Evolutionary conservation across 2,888 invertebrate species (phyloP), one percentile per base, ranked within the genome.

Genomic region (Operophtera brumata): DNA sequence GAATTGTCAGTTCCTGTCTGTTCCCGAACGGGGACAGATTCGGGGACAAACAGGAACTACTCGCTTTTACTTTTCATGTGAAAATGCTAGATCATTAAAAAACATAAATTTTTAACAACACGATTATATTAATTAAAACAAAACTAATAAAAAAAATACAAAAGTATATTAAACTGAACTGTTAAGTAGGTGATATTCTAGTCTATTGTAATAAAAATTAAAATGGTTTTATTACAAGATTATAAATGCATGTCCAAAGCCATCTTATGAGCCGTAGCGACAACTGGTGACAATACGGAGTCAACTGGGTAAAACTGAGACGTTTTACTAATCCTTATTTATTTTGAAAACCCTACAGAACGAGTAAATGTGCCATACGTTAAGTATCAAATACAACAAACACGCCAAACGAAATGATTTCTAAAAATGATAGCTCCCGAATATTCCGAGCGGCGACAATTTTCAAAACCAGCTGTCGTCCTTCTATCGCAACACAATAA

Each of bases 121-220:
- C 78, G 77, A 78, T 80, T 81, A 78, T 84, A 81, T 81, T 63
- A 73, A 71, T 69, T 67, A 71, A 63, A 67, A 69, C 61, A 57
- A 61, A 62, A 62, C 67, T 69, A 73, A 65, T 67, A 72, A 64
- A 70, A 73, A 72, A 66, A 63, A 66, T 65, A 69, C 63, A 69
- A 69, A 68, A 70, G 35, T 50, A 41, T 51, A 48, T 48, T 48
- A 28, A 42, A 54, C 26, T 20, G 26, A 39, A 25, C n/a, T 39
- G 12, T 25, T 13, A 13, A 25, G 6, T 7, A 13, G 1, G 13
- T 20, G 12, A 26, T 14, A 47, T 14, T 28, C 12, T 39, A 44
- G 11, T 36, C 12, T 2, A 37, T 10, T 30, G 30, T 42, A 28
- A 43, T 1, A 30, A 37, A 44, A 37, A 37, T 30, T 34, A n/a